Percentiles rank a stretch among this genome's conserved stretches.
These are phyloP conservation scores for Artibeus jamaicensis DNA, from an alignment of 2,797 vertebrate genomes.

Conservation along the genomic window DNA sequence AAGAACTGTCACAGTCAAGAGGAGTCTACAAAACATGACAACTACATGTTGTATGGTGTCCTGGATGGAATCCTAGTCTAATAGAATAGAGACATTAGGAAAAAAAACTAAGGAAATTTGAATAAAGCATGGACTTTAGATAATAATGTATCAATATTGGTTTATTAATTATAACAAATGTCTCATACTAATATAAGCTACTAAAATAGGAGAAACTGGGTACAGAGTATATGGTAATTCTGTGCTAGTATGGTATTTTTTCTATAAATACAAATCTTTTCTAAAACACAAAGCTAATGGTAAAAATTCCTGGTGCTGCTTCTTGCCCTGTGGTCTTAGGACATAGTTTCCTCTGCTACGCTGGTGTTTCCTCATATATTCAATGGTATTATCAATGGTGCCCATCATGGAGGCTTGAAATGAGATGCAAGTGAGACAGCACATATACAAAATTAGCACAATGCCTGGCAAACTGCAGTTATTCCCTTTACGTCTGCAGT, in stretches of 20 bases:
- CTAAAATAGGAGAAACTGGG: background rate
- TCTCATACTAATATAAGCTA: background rate
- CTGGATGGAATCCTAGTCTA: background rate
- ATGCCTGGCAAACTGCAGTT: fast-evolving
- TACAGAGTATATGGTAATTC: background rate
- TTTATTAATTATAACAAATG: background rate
- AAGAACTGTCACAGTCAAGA: background rate
- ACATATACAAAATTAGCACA: background rate
- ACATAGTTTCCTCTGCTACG: background rate
- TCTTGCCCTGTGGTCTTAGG: background rate
- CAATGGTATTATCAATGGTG: too few relatives aligned
- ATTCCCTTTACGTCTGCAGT: background rate
- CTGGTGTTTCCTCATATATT: background rate
- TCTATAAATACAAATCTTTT: background rate
- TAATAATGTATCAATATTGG: background rate
- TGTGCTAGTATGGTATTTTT: too few relatives aligned
- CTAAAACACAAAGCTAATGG: background rate
- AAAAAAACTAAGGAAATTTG: background rate
- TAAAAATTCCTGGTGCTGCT: background rate
- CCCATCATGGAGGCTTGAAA: background rate
- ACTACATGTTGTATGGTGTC: background rate
- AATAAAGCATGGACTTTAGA: background rate
- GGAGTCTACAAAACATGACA: background rate
- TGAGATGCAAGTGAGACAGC: background rate
- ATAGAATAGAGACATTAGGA: background rate